Base-by-base conservation (phyloP, 1,140 invertebrate species). In the Teleopsis dalmanni region DNA sequence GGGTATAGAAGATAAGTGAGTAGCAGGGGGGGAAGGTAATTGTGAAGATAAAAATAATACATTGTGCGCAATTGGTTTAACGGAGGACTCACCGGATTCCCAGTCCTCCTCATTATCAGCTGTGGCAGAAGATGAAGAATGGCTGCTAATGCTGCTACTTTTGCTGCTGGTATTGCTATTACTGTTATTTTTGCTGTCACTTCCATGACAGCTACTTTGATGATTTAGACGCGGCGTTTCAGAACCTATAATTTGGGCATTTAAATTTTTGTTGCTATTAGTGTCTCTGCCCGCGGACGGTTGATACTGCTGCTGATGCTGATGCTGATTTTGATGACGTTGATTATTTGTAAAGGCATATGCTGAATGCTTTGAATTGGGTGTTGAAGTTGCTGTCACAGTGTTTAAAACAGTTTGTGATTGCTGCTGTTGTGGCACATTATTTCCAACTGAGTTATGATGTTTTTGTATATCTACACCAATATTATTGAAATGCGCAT, bases 41-140 rank as follows among this genome's bases (percentile, higher is more conserved):
- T 31, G 27, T 45, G 42, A 48, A 44, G 50, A 36, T 42, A 47
- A 36, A 25, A 48, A 37, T 48, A 56, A 51, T 53, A 43, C 29
- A 48, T 48, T 49, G 46, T 50, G 40, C 35, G 37, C 26, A 55
- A 53, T 18, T 52, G 54, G 44, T 57, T 54, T 51, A 53, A 54
- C 50, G 51, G 48, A 53, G 52, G 56, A 76, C 81, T 83, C 76
- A 84, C 83, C 82, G 61, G 82, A 85, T 76, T 84, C 82, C 81
- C 82, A 84, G 70, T 78, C 78, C 72, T 81, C 64, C 51, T 64
- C 61, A 51, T 60, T 60, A 43, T 62, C 61, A 50, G 16, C 31
- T 14, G 41, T 16, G n/a, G 33, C 44, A 3, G 44, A 47, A 9
- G 44, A 47, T 18, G 44, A 23, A 22, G 45, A 42, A 9, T 48